Evolutionary conservation across 2,888 invertebrate genomes (phyloP), one percentile per base, ranked within the genome.

Genomic region (Drosophila pullipes): DNA sequence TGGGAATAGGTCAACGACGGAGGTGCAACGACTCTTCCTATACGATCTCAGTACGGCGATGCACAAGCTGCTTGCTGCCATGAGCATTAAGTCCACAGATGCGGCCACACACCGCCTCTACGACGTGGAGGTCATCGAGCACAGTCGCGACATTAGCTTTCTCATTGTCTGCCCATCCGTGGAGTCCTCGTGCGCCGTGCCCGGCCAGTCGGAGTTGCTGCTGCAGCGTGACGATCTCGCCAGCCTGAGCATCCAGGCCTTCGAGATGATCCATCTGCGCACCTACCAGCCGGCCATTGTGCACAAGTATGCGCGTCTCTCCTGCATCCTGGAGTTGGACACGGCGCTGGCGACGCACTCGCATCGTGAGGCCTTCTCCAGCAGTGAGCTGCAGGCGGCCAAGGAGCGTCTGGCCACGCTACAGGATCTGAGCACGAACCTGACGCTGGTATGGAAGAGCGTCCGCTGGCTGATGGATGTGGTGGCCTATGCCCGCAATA

Each of bases 381-480:
- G 97, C 63, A 96, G 96, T 6, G 99, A 99, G 93, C 93, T 99
- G 33, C 96, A 96, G 75, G 95, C 96, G 4, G 98, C 99, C 65
- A 98, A 97, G 93, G 97, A 97, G 87, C 95, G 97, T 69, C 94
- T 99, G 49, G 94, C 95, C 0, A 96, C 97, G 89, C 94, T 99
- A 35, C 96, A 97, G 91, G 97, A 97, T 62, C 95, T 98, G 50
- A 98, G 99, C 91, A 94, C 95, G 39, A 97, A 96, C 89, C 94
- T 99, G 54, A 99, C 99, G 90, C 94, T 95, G 0, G 96, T 98
- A 4, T 99, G 99, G 99, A 98, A 98, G 91, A 96, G 97, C 28
- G 96, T 98, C 52, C 95, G 99, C 25, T 99, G 99, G 99, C 95
- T 99, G 28, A 97, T 98, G 96, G 98, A 99, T 91, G 96, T 99